Evolutionary conservation across 2,888 invertebrate genomes (phyloP), one percentile per base, ranked within the genome.

Genomic region (Globia sparganii): DNA sequence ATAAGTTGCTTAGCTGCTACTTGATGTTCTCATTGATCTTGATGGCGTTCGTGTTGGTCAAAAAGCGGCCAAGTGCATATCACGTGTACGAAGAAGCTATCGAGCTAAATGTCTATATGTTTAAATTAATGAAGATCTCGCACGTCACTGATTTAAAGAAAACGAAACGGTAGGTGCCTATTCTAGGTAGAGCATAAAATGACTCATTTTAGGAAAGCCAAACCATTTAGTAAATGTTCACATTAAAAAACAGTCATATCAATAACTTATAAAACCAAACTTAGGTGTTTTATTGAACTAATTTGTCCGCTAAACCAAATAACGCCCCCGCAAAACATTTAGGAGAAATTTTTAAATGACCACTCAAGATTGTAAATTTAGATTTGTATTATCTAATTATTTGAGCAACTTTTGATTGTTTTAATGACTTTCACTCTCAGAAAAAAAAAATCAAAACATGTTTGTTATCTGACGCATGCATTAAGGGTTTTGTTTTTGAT

Each of bases 271-370:
- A 64, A 56, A 46, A 15, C 34, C 8, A 40, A 72, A 25, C 8
- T 15, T 64, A 15, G n/a, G 21, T 61, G 15, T 49, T 28, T 68
- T 49, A 28, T 28, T 49, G 6, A 31, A 53, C 28, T 59, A 53
- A 69, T 68, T 31, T 37, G 21, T 59, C 11, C 9, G 31, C 59
- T 5, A 67, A 81, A 68, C 21, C 2, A 43, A 66, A 62, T 53
- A 62, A 66, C 43, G 21, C 61, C 64, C 0, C 21, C 37, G 18
- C 64, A 59, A 46, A 76, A 43, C 21, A 61, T 56, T 64, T 65
- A n/a, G n/a, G 69, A 81, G 77, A 85, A 85, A 76, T 72, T 85
- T 79, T 69, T 65, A 53, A 81, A 76, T n/a, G 61, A n/a, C 37
- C 67, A 69, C 56, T 46, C 37, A 28, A 64, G 25, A 71, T 71